These are phyloP conservation scores for Notolabrus celidotus DNA, from an alignment of 2,797 vertebrate species.

Conservation along the genomic window DNA sequence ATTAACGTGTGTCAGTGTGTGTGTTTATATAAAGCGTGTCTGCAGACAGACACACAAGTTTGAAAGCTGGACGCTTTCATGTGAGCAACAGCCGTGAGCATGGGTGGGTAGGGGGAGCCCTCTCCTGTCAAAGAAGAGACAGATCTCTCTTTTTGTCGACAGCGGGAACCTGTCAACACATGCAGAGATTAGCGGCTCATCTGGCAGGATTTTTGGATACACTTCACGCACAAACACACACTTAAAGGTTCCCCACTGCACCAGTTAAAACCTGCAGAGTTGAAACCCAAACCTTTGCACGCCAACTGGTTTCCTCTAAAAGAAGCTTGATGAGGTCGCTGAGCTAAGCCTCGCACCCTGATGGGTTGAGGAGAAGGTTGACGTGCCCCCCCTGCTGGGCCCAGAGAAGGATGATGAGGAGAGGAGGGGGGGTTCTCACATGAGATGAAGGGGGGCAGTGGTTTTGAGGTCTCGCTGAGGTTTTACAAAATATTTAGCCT, in stretches of 20 bases:
- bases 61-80: constrained; percentile 37
- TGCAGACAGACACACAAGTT: constrained; percentile 39
- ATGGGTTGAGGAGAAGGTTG: constrained; percentile 47
- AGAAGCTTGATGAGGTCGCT: constrained; percentile 47
- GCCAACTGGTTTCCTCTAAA: constrained; percentile 30
- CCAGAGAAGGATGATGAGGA: constrained; percentile 13
- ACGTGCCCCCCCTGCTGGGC: constrained; percentile 36
- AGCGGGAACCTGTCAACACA: constrained; percentile 72
- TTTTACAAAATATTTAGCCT: constrained; percentile 69
- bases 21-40: constrained; percentile 24
- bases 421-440: constrained; percentile 31
- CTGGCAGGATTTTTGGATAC: constrained; percentile 33
- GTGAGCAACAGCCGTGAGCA: constrained; percentile 25
- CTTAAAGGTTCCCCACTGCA: constrained; percentile 40
- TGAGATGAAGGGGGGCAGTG: constrained; percentile 61
- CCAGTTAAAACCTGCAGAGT: constrained; percentile 55
- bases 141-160: constrained; percentile 44
- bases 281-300: constrained; percentile 31
- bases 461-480: constrained; percentile 72
- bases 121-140: constrained; percentile 54
- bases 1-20: constrained; percentile 39
- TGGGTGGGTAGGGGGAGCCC: constrained; percentile 50
- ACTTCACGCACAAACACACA: constrained; percentile 39
- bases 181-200: constrained; percentile 53
- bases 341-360: constrained; percentile 37